Conservation (phyloP, 1,140 invertebrate genomes). For the Drosophila pallidifrons region DNA sequence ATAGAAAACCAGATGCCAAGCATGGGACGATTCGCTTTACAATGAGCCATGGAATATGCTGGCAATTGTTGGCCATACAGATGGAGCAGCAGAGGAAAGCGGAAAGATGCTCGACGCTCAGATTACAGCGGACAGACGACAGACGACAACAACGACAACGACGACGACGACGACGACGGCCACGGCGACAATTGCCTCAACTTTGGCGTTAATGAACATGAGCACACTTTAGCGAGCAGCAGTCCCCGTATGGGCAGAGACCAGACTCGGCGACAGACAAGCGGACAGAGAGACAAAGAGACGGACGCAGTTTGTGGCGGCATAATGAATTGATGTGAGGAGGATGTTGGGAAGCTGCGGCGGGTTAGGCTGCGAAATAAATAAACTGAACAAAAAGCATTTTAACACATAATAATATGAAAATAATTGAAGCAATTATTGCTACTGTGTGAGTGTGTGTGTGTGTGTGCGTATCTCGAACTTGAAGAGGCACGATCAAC, state of each 20-base stretch:
- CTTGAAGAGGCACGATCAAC: constrained; percentile 51
- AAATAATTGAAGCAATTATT: constrained; percentile 82
- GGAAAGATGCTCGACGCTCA: constrained; percentile 40
- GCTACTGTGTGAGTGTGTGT: constrained; percentile 19
- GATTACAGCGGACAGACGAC: constrained; percentile 57
- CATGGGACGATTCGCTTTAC: constrained; percentile 53
- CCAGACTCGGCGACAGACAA: constrained; percentile 49
- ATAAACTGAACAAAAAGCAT: constrained; percentile 70
- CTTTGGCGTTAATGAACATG: constrained; percentile 83
- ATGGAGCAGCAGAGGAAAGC: not conserved
- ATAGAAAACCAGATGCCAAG: constrained; percentile 25
- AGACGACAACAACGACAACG: not conserved
- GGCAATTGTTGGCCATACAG: constrained; percentile 51
- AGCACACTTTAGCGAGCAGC: constrained; percentile 72
- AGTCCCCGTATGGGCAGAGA: constrained; percentile 50
- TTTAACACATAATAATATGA: constrained; percentile 83
- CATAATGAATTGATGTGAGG: constrained; percentile 71
- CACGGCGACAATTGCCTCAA: constrained; percentile 79
- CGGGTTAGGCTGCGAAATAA: constrained; percentile 48
- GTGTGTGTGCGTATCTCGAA: constrained; percentile 24
- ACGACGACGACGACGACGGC: constrained; percentile 29
- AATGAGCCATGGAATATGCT: constrained; percentile 70
- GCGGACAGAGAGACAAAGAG: constrained; percentile 10
- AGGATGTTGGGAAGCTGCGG: constrained; percentile 38
- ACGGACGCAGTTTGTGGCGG: constrained; percentile 36